A percentile compares a stretch with the other conserved stretches of the same genome.
phyloP scores from a whole-genome alignment of 37 sponge, comb jelly and placozoan species.

The Agelas oroides region DNA sequence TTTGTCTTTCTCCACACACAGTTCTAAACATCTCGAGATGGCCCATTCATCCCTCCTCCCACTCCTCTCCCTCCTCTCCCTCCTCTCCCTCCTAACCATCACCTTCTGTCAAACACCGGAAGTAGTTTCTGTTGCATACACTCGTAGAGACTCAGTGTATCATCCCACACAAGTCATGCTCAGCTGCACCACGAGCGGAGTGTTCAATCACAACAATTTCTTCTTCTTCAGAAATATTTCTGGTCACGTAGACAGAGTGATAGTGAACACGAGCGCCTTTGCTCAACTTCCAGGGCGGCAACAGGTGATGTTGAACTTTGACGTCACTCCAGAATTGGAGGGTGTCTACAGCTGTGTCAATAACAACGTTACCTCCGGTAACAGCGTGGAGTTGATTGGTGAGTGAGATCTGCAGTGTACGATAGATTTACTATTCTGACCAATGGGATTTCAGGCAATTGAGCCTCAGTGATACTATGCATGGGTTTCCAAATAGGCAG shows the following conservation, averaged over 20 bases:
- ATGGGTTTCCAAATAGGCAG: too few species aligned
- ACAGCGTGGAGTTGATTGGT: conserved; percentile 15
- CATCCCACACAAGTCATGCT: neutral
- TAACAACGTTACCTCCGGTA: neutral
- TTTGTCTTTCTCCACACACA: too few species aligned
- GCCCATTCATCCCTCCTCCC: too few species aligned
- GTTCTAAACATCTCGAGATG: too few species aligned
- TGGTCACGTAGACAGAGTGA: neutral
- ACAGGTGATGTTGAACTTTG: neutral
- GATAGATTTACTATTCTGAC: too few species aligned
- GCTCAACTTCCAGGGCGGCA: neutral
- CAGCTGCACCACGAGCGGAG: neutral
- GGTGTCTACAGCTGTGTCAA: conserved; percentile 17
- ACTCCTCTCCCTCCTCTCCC: too few species aligned
- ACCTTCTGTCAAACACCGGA: too few species aligned
- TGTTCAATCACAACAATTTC: neutral
- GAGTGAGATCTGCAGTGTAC: neutral
- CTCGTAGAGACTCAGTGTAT: neutral
- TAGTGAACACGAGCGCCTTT: neutral
- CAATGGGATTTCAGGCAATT: too few species aligned
- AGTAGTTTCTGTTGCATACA: too few species aligned
- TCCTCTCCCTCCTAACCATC: too few species aligned
- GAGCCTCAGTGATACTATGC: too few species aligned
- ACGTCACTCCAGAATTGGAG: neutral
- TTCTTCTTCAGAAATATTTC: neutral